Base-by-base conservation (phyloP, 92 coral and sea anemone genomes). In the Nematostella vectensis region DNA sequence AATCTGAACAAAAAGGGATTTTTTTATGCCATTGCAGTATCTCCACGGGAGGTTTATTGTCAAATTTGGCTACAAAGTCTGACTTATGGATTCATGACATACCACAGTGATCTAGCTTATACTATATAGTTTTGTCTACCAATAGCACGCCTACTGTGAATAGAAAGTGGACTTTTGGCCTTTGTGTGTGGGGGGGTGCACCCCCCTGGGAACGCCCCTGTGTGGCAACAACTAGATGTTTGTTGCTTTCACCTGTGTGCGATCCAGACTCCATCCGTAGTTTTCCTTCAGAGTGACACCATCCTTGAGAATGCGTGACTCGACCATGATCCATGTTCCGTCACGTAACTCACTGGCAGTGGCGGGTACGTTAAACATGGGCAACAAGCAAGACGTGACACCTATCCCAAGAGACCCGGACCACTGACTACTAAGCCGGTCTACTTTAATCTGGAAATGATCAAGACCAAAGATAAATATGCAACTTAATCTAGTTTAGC, bases 321-420 rank as follows among this genome's bases (percentile, higher is more conserved):
- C 98, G 0, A 78, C 70, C 93, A 86, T 59, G 2, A 77, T 52
- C 75, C 88, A 83, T 3, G 93, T 91, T 28, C 89, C 89, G 59
- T 85, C 94, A 61, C 88, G 76, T 79, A 89, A 62, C 48, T 89
- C 95, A 20, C 73, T 75, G 2, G 82, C 79, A 10, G 94, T 74
- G 23, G 75, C 51, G 36, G 95, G 89, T 1, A 81, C 87, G 23
- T 67, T 65, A 24, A 69, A 31, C 49, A 85, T 83, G 1, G 96
- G 96, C 23, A 89, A 63, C 11, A 85, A 72, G 29, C 85, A 75
- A 17, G 89, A 80, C 40, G 87, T 89, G 78, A 89, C 88, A 18
- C 96, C 96, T 11, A 89, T 80, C 6, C 80, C 79, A 22, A 89
- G 25, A 0, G 96, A 89, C 1, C 94, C 94, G 31, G 95, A 85